These are phyloP conservation scores for Stenichneumon culpator DNA, from an alignment of 2,888 invertebrate species.

Conservation along the genomic window DNA sequence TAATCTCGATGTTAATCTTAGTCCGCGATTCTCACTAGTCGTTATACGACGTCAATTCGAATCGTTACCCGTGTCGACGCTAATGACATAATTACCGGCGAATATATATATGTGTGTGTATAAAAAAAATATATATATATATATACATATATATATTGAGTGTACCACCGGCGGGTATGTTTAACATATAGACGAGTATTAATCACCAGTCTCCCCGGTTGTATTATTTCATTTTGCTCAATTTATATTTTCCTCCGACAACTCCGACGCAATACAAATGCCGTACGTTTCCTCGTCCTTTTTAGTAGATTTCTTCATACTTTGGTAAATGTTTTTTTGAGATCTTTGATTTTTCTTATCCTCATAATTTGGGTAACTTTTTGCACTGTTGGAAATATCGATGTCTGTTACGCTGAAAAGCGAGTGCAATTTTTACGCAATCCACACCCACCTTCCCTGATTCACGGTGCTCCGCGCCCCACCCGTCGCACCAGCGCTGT, in stretches of 20 bases:
- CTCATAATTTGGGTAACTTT: background rate
- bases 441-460: conserved; percentile 49
- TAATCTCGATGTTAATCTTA: conserved; percentile 44
- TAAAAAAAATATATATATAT: background rate
- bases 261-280: background rate
- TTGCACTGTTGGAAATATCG: background rate
- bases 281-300: background rate
- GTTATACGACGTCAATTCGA: conserved; percentile 63
- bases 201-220: conserved; percentile 30
- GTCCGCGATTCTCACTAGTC: conserved; percentile 55
- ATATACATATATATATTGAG: background rate
- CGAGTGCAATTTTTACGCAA: conserved; percentile 48
- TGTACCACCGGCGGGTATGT: conserved; percentile 48
- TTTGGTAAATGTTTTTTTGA: background rate
- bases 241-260: conserved; percentile 13
- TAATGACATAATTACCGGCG: conserved; percentile 64
- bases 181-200: conserved; percentile 63
- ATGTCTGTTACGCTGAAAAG: conserved; percentile 35
- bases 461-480: conserved; percentile 57
- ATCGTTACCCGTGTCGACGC: conserved; percentile 65
- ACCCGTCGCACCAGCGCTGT: conserved; percentile 30
- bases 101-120: conserved; percentile 25
- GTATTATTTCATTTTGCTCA: conserved; percentile 39
- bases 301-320: background rate
- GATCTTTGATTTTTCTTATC: background rate